A percentile compares a stretch with the other conserved stretches of the same genome.
These are phyloP conservation scores for Threskiornis aethiopicus DNA, from an alignment of 2,797 vertebrate genomes.

Conservation along the genomic window DNA sequence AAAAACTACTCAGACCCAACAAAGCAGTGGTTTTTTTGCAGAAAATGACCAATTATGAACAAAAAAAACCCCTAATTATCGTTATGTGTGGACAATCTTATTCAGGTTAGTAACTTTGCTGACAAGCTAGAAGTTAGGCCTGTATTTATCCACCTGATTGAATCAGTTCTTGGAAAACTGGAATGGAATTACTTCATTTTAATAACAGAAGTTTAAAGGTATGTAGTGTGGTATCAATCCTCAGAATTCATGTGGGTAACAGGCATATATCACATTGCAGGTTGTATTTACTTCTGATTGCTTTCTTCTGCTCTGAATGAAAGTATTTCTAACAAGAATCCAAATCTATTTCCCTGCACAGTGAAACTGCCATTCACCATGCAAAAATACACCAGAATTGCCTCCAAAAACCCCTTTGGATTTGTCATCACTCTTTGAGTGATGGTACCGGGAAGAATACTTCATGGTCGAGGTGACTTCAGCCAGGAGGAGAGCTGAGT, in stretches of 20 bases:
- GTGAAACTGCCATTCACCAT: background rate
- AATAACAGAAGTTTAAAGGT: background rate
- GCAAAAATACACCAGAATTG: background rate
- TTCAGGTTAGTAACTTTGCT: background rate
- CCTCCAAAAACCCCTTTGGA: background rate
- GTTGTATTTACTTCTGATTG: background rate
- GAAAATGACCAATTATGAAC: background rate
- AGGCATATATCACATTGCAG: background rate
- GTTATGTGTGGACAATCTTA: background rate
- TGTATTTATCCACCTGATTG: background rate
- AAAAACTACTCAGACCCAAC: background rate
- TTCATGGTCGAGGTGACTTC: background rate
- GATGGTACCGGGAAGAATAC: conserved; percentile 24
- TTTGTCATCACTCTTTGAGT: conserved; percentile 31
- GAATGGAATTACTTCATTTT: conserved; percentile 3
- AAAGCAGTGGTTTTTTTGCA: background rate
- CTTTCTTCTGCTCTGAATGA: background rate
- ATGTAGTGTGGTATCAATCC: background rate
- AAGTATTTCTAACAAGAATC: background rate
- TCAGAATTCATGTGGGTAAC: background rate
- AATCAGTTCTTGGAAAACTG: background rate
- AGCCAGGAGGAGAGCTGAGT: conserved; percentile 1
- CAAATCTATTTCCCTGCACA: background rate
- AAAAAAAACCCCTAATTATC: background rate
- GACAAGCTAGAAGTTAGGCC: background rate